Percentiles rank a stretch among this genome's conserved stretches.
These are phyloP conservation scores for Drosophila merina DNA, from an alignment of 2,888 invertebrate species.

Conservation along the genomic window DNA sequence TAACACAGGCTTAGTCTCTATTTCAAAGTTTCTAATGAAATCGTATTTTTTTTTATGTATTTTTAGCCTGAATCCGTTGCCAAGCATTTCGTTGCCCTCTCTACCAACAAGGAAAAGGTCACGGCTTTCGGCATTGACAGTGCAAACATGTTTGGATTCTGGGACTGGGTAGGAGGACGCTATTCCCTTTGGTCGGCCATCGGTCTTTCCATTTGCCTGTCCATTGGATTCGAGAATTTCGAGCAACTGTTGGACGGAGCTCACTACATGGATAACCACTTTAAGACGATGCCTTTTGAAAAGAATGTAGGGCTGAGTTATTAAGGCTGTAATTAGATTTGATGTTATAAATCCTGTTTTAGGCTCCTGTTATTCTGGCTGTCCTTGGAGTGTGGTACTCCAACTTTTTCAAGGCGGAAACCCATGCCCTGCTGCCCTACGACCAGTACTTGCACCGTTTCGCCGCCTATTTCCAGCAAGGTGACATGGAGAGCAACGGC, in stretches of 20 bases:
- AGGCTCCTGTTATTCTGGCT: slow-evolving; percentile 97
- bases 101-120: slow-evolving; percentile 97
- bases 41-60: background rate
- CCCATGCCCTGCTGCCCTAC: slow-evolving; percentile 97
- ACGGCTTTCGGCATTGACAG: slow-evolving; percentile 98
- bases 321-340: background rate
- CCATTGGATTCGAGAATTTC: slow-evolving; percentile 98
- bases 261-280: slow-evolving; percentile 97
- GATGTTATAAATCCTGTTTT: slow-evolving; percentile 40
- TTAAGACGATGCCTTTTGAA: slow-evolving; percentile 92
- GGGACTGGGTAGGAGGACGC: slow-evolving; percentile 99
- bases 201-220: slow-evolving; percentile 96
- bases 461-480: slow-evolving; percentile 99
- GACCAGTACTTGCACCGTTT: slow-evolving; percentile 99
- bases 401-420: slow-evolving; percentile 97
- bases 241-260: slow-evolving; percentile 95
- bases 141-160: slow-evolving; percentile 99
- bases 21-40: background rate
- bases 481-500: slow-evolving; percentile 99
- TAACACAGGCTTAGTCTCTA: slow-evolving; percentile 67
- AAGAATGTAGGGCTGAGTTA: slow-evolving; percentile 89
- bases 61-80: slow-evolving; percentile 91
- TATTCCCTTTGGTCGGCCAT: slow-evolving; percentile 99
- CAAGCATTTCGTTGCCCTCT: slow-evolving; percentile 98
- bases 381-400: slow-evolving; percentile 96